A percentile compares a stretch with the other conserved stretches of the same genome.
Evolutionary conservation across 2,888 invertebrate genomes (phyloP).

Genomic region (Sipha maydis): DNA sequence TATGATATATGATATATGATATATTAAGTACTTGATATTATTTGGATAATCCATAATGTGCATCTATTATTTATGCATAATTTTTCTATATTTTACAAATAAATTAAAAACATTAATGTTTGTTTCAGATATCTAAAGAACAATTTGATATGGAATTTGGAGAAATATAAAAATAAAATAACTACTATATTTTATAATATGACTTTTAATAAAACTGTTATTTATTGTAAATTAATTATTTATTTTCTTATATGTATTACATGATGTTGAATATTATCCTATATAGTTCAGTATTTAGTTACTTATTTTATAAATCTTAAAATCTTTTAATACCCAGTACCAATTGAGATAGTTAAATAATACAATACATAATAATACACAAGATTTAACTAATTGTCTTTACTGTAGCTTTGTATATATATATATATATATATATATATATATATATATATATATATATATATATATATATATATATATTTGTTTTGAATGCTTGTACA

Average conservation of each 20-base stretch:
- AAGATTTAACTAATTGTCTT: too few species aligned
- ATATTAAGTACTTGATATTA: neutral
- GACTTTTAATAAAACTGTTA: neutral
- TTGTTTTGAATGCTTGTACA: neutral
- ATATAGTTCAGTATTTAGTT: neutral
- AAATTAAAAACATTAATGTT: constrained; percentile 31
- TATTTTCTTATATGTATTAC: neutral
- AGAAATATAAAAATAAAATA: neutral
- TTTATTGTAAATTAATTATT: neutral
- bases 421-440: neutral
- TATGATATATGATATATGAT: too few species aligned
- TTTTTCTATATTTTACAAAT: too few species aligned
- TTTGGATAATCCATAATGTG: neutral
- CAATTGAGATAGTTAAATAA: neutral
- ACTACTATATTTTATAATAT: neutral
- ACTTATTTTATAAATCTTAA: neutral
- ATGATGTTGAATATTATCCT: too few species aligned
- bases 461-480: neutral
- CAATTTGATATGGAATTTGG: constrained; percentile 69
- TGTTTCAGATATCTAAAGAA: constrained; percentile 69
- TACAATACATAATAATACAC: neutral
- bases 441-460: constrained; percentile 1
- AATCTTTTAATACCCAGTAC: neutral
- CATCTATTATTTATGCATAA: too few species aligned
- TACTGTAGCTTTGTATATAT: neutral